phyloP scores from a whole-genome alignment of 2,888 invertebrate species.

The Drosophila borealis region DNA sequence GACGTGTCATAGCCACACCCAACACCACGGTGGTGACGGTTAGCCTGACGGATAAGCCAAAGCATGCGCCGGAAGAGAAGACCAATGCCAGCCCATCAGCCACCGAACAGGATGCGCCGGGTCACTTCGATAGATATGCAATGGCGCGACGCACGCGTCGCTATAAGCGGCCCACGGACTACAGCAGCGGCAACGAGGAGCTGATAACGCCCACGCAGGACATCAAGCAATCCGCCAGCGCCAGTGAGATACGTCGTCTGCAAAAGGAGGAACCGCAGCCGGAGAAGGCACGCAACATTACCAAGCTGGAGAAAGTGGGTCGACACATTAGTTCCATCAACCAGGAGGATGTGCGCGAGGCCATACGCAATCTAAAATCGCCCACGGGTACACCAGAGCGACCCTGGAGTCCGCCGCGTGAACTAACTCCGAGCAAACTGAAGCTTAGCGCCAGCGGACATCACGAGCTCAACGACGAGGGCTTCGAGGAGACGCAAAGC shows the following conservation, averaged over 20 bases:
- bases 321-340: slow-evolving; percentile 90
- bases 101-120: slow-evolving; percentile 86
- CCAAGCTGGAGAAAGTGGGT: slow-evolving; percentile 85
- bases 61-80: slow-evolving; percentile 39
- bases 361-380: slow-evolving; percentile 88
- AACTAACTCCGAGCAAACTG: slow-evolving; percentile 72
- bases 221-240: slow-evolving; percentile 65
- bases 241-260: slow-evolving; percentile 56
- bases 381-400: slow-evolving; percentile 88
- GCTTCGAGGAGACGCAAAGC: slow-evolving; percentile 95
- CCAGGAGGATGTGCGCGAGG: slow-evolving; percentile 89
- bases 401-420: slow-evolving; percentile 86
- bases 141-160: slow-evolving; percentile 92
- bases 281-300: slow-evolving; percentile 83
- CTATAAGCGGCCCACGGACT: slow-evolving; percentile 89
- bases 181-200: slow-evolving; percentile 87
- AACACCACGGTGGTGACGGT: slow-evolving; percentile 79
- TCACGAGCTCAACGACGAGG: slow-evolving; percentile 92
- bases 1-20: slow-evolving; percentile 85
- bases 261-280: slow-evolving; percentile 71
- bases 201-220: slow-evolving; percentile 84
- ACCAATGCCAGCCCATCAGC: slow-evolving; percentile 4
- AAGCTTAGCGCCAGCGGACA: slow-evolving; percentile 74
- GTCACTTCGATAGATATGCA: slow-evolving; percentile 93
- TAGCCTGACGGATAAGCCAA: slow-evolving; percentile 66